Evolutionary conservation across 2,888 invertebrate genomes (phyloP), one percentile per base, ranked within the genome.

Genomic region (Listrodromus nycthemerus): DNA sequence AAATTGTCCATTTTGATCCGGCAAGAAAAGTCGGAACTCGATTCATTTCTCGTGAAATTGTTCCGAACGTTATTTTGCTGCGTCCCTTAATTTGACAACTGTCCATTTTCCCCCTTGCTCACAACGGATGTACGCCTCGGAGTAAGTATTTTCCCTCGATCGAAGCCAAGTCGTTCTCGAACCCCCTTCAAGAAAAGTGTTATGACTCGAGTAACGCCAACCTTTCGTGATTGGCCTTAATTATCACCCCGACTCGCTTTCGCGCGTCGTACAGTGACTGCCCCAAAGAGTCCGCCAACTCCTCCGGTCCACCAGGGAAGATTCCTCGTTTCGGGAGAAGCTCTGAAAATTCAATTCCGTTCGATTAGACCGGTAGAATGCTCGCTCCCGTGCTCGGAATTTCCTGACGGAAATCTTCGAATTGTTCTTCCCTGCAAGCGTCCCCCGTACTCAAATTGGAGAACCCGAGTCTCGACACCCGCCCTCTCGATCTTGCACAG

Each of bases 301-400:
- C 41, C 69, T 7, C 50, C 48, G 78, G 27, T 52, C 37, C 41
- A 52, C n/a, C 27, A 52, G 45, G 75, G 24, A 55, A 75, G 80
- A 66, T 75, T 83, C 66, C 78, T 73, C 77, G 65, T 71, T 58
- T 83, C 83, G 82, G 77, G 85, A 84, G 85, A 87, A 24, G 85
- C 80, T 87, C 55, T 88, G 89, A 89, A 90, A 89, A 92, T 91
- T 91, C 89, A 90, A 91, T 91, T 91, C 87, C 80, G 88, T 86
- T 89, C 88, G 88, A 91, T 91, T 90, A 91, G 86, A 87, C 78
- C 71, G 78, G 87, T 55, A 85, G 88, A 86, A 87, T 87, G 80
- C 88, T 10, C 69, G 85, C 76, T 79, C 41, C 85, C 89, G 89
- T 89, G 89, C 88, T 81, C 82, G 86, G 90, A 90, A 91, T 91